Conservation (phyloP, 1,140 invertebrate species). For the Neodiprion fabricii region DNA sequence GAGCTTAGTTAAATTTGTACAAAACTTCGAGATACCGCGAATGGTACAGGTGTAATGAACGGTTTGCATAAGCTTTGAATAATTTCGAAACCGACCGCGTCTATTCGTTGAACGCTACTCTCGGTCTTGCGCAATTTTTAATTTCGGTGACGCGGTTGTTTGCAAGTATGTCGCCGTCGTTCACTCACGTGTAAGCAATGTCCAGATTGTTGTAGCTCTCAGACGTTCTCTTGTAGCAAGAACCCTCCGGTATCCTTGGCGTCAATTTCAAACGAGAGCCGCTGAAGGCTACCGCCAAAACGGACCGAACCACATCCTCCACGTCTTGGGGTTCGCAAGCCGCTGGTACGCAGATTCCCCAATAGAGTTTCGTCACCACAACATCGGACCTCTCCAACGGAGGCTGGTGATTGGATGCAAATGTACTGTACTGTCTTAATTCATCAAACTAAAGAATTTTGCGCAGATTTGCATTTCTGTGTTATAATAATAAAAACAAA, state of each 20-base stretch:
- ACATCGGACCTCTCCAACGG: slow-evolving; percentile 51
- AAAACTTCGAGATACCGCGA: too few species aligned
- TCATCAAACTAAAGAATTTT: not conserved
- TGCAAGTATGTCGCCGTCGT: not conserved
- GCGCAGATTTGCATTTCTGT: too few species aligned
- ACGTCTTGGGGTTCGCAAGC: slow-evolving; percentile 64
- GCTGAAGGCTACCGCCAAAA: slow-evolving; percentile 61
- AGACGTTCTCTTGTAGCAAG: slow-evolving; percentile 61
- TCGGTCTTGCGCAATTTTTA: not conserved
- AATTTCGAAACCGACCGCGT: not conserved
- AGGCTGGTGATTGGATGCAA: slow-evolving; percentile 27
- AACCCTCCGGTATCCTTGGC: slow-evolving; percentile 56
- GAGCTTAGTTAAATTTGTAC: too few species aligned
- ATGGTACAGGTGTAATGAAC: too few species aligned
- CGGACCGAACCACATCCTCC: slow-evolving; percentile 57
- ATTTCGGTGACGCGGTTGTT: not conserved
- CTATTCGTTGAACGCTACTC: not conserved
- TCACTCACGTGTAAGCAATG: slow-evolving; percentile 66
- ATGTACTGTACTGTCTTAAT: not conserved
- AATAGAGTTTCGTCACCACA: slow-evolving; percentile 61
- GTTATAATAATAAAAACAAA: too few species aligned
- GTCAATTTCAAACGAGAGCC: slow-evolving; percentile 50
- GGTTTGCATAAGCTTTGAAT: too few species aligned
- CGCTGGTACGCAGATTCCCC: slow-evolving; percentile 70
- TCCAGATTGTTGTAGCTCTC: slow-evolving; percentile 56